Conservation (phyloP, 2,113 vertebrate species). For the Dicaeum eximium region DNA sequence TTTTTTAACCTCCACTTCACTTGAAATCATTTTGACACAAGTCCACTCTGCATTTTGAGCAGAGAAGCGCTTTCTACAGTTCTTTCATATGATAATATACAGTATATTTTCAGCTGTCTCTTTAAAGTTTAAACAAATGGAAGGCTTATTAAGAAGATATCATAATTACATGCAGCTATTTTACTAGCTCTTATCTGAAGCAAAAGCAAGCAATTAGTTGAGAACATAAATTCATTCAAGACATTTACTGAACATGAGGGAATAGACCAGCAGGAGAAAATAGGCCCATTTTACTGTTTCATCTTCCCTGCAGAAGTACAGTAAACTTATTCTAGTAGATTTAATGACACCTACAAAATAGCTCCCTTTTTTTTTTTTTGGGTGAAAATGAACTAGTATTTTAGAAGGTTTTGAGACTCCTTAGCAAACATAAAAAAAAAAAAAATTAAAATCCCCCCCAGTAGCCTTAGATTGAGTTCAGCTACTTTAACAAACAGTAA, state of each 20-base stretch:
- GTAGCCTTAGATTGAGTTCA: not conserved
- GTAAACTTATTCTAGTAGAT: not conserved
- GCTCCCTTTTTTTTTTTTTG: not conserved
- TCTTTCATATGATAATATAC: conserved; percentile 74
- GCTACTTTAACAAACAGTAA: not conserved
- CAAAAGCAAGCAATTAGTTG: conserved; percentile 69
- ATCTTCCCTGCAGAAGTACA: not conserved
- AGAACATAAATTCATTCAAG: conserved; percentile 61
- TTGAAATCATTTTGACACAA: conserved; percentile 55
- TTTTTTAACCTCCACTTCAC: conserved; percentile 51
- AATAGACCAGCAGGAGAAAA: not conserved
- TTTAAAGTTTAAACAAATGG: conserved; percentile 69
- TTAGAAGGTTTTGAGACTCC: not conserved
- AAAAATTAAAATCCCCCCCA: not conserved
- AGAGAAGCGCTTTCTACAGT: conserved; percentile 19
- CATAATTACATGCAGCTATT: conserved; percentile 69
- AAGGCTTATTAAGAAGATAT: conserved; percentile 66
- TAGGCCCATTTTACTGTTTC: not conserved
- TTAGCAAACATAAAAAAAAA: not conserved
- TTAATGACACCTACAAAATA: not conserved
- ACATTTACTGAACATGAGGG: conserved; percentile 35
- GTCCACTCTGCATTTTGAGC: conserved; percentile 50
- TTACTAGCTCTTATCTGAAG: conserved; percentile 62
- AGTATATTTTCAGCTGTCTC: conserved; percentile 67
- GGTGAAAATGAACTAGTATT: not conserved